phyloP scores from a whole-genome alignment of 2,113 vertebrate species.

The Onychostoma macrolepis region DNA sequence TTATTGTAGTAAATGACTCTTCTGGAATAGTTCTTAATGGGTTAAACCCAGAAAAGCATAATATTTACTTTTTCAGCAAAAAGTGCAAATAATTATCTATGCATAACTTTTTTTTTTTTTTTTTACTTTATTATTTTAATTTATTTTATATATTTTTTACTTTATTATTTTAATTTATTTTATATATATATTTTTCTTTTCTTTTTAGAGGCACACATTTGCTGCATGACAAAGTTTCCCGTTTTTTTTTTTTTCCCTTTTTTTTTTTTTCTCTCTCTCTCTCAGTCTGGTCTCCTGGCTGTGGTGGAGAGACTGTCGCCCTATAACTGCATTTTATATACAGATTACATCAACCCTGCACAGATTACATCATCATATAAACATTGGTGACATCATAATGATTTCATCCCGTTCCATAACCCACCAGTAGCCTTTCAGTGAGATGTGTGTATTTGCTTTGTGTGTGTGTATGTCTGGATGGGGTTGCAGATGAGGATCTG shows the following conservation, averaged over 20 bases:
- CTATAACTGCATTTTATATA: slow-evolving; percentile 51
- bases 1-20: neutral
- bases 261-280: neutral
- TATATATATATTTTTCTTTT: neutral
- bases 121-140: neutral
- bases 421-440: slow-evolving; percentile 12
- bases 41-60: neutral
- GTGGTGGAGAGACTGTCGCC: slow-evolving; percentile 9
- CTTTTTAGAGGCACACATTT: neutral
- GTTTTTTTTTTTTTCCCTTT: neutral
- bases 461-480: neutral
- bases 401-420: slow-evolving; percentile 34
- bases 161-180: too few relatives aligned
- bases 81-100: neutral
- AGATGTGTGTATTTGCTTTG: slow-evolving; percentile 5
- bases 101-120: neutral
- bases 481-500: neutral
- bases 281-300: slow-evolving; percentile 14
- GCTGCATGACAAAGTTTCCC: neutral
- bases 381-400: slow-evolving; percentile 51
- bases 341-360: slow-evolving; percentile 50
- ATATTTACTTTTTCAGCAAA: neutral
- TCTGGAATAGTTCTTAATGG: neutral
- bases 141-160: too few relatives aligned
- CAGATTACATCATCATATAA: slow-evolving; percentile 57